These are phyloP conservation scores for Aleiodes leptofemur DNA, from an alignment of 2,888 invertebrate species.

Conservation along the genomic window DNA sequence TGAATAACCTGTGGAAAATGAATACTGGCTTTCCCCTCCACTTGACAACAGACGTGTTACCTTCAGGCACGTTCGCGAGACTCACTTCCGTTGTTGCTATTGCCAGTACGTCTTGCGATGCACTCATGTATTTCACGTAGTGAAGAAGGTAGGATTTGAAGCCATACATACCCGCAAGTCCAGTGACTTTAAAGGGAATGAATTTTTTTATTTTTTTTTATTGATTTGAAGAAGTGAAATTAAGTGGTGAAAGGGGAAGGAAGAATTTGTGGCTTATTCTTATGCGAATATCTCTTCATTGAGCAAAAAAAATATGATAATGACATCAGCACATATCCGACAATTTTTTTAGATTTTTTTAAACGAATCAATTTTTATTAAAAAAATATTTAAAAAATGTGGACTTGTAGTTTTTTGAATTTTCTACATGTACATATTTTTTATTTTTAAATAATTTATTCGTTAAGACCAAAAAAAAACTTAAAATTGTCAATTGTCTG, in stretches of 20 bases:
- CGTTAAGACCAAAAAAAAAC: too few relatives aligned
- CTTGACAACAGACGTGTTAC: constrained; percentile 81
- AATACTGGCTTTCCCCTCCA: constrained; percentile 92
- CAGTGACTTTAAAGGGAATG: constrained; percentile 76
- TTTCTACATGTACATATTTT: too few relatives aligned
- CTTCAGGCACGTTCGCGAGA: constrained; percentile 82
- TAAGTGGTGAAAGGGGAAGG: neutral
- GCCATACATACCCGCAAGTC: constrained; percentile 79
- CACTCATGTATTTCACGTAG: constrained; percentile 76
- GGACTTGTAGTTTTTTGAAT: too few relatives aligned
- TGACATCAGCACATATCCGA: too few relatives aligned
- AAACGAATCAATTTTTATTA: too few relatives aligned
- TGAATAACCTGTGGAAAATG: constrained; percentile 80
- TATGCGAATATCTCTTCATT: too few relatives aligned
- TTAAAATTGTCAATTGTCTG: too few relatives aligned
- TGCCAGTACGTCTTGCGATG: constrained; percentile 86
- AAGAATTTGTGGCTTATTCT: neutral
- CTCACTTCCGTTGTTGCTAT: constrained; percentile 87
- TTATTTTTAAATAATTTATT: too few relatives aligned
- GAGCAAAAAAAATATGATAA: too few relatives aligned
- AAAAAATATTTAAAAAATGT: too few relatives aligned
- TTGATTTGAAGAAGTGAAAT: constrained; percentile 27
- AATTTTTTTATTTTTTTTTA: constrained; percentile 5
- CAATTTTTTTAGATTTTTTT: too few relatives aligned
- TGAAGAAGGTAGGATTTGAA: constrained; percentile 80